Evolutionary conservation across 1,140 invertebrate species (phyloP).

Genomic region (Cherax destructor): DNA sequence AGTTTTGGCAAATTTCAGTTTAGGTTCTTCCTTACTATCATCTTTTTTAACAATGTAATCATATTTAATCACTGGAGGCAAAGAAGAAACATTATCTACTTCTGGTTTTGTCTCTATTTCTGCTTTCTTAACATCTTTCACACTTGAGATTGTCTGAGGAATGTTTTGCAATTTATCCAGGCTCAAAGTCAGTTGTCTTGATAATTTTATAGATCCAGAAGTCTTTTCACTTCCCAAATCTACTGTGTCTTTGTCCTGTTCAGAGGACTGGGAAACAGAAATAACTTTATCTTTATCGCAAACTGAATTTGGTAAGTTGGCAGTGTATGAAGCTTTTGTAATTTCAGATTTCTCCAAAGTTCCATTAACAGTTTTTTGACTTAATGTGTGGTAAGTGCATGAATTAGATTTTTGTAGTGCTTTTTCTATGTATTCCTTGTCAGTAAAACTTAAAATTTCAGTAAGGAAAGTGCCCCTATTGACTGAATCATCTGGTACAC

Average conservation of each 20-base stretch:
- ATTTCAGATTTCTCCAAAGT: not conserved
- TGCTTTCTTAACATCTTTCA: not conserved
- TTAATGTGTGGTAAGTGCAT: not conserved
- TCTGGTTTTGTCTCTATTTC: not conserved
- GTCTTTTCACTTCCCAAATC: slow-evolving; percentile 17
- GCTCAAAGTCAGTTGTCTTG: slow-evolving; percentile 7
- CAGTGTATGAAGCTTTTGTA: not conserved
- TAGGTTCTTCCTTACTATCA: not conserved
- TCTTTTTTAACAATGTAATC: not conserved
- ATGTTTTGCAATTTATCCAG: slow-evolving; percentile 14
- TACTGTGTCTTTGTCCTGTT: not conserved
- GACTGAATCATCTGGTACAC: not conserved
- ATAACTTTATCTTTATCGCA: not conserved
- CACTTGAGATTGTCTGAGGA: not conserved
- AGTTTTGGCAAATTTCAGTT: not conserved
- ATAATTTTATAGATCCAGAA: slow-evolving; percentile 1
- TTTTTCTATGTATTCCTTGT: not conserved
- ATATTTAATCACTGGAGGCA: not conserved
- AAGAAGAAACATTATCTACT: not conserved
- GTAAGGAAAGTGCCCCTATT: slow-evolving; percentile 35
- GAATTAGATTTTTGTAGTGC: not conserved
- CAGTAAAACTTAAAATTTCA: slow-evolving; percentile 7
- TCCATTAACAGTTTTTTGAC: not conserved
- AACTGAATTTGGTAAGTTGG: not conserved
- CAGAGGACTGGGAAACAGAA: not conserved